A percentile compares a stretch with the other conserved stretches of the same genome.
phyloP scores from a whole-genome alignment of 2,113 vertebrate species.

The Tretioscincus oriximinensis region DNA sequence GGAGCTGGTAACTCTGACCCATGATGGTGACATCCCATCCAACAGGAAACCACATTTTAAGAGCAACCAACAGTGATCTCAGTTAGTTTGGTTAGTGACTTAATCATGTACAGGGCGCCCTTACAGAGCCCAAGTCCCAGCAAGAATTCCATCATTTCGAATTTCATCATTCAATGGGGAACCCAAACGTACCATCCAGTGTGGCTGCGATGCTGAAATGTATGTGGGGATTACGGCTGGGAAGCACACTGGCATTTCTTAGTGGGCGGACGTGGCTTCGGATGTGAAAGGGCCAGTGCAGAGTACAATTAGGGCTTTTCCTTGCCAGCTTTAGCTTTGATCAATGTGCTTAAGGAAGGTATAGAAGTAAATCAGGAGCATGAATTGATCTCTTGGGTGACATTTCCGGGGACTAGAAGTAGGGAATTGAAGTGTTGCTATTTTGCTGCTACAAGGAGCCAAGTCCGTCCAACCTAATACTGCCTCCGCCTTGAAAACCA shows the following conservation, averaged over 20 bases:
- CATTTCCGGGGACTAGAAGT: neutral
- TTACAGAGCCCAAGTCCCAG: neutral
- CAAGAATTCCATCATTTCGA: fast-evolving
- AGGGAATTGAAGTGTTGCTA: neutral
- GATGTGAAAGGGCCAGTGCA: fast-evolving
- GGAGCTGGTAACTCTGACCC: neutral
- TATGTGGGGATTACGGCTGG: fast-evolving
- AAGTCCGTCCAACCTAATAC: neutral
- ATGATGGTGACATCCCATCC: conserved; percentile 13
- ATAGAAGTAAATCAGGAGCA: neutral
- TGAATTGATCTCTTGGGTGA: neutral
- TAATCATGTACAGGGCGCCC: neutral
- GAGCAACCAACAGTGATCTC: neutral
- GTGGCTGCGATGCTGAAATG: neutral
- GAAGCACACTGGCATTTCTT: neutral
- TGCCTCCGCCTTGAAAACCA: neutral
- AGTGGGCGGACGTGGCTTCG: fast-evolving
- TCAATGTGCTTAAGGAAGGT: fast-evolving
- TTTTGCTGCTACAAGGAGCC: neutral
- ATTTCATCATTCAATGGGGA: neutral
- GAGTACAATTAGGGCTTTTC: neutral
- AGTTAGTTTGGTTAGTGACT: neutral
- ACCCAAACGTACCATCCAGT: fast-evolving
- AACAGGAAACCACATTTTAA: neutral
- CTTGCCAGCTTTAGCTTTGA: neutral